A percentile compares a stretch with the other conserved stretches of the same genome.
Conservation (phyloP, 1,140 invertebrate species). For the Bemisia tabaci region DNA sequence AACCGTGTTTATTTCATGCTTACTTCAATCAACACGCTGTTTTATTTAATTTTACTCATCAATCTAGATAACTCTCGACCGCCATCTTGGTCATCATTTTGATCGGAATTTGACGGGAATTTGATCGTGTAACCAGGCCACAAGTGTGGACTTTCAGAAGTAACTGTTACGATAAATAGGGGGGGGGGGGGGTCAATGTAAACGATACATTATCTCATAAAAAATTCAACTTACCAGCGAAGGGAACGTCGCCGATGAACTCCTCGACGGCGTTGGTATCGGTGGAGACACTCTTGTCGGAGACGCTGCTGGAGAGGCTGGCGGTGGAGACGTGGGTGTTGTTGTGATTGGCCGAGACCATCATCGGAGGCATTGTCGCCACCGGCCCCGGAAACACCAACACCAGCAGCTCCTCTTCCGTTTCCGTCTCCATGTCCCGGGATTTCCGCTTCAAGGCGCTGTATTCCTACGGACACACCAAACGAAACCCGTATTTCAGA, state of each 20-base stretch:
- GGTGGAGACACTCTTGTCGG: slow-evolving; percentile 62
- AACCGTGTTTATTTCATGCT: too few species aligned
- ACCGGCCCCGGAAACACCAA: slow-evolving; percentile 37
- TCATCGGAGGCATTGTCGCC: slow-evolving; percentile 3
- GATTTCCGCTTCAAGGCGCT: slow-evolving; percentile 45
- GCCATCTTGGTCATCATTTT: too few species aligned
- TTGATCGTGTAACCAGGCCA: too few species aligned
- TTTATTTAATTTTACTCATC: too few species aligned
- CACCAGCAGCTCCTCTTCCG: slow-evolving; percentile 45
- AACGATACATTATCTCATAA: too few species aligned
- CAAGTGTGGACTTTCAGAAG: too few species aligned
- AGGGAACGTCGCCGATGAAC: slow-evolving; percentile 68
- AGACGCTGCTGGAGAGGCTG: slow-evolving; percentile 47
- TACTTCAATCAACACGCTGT: too few species aligned
- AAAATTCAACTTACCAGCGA: slow-evolving; percentile 56
- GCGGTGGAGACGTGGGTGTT: slow-evolving; percentile 35
- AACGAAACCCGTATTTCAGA: too few species aligned
- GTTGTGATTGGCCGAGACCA: not conserved
- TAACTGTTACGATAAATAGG: too few species aligned
- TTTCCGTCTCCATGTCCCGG: slow-evolving; percentile 64
- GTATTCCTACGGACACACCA: slow-evolving; percentile 52
- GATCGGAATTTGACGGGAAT: too few species aligned
- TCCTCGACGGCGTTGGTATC: slow-evolving; percentile 75
- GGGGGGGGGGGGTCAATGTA: too few species aligned
- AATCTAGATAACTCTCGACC: too few species aligned